Conservation (phyloP, 2,797 vertebrate species). For the Rhinichthys osculus region DNA sequence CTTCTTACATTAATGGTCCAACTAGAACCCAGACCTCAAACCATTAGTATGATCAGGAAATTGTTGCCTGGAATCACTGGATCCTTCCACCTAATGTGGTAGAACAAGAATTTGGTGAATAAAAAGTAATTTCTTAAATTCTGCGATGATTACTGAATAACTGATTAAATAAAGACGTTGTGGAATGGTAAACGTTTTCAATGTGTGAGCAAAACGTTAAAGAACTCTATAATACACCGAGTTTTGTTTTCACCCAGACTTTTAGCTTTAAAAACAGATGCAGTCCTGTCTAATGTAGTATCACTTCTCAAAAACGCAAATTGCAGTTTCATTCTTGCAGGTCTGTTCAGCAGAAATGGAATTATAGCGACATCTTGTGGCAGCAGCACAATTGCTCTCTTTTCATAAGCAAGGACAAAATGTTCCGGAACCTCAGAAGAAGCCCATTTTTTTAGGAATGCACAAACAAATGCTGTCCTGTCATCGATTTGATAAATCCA, state of each 20-base stretch:
- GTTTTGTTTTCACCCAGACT: neutral
- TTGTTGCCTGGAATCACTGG: neutral
- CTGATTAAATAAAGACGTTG: neutral
- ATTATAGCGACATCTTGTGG: constrained; percentile 1
- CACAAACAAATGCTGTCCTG: neutral
- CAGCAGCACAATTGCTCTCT: neutral
- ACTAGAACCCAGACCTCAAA: neutral
- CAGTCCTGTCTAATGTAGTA: neutral
- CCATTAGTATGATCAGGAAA: neutral
- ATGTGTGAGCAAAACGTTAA: neutral
- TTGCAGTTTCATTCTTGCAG: neutral
- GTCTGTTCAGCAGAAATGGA: neutral
- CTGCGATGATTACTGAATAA: neutral
- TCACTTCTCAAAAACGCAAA: neutral
- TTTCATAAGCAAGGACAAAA: neutral
- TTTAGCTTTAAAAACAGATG: neutral
- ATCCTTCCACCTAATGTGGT: neutral
- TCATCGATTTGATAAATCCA: neutral
- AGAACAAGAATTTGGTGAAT: neutral
- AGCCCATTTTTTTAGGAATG: neutral
- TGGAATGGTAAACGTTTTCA: neutral
- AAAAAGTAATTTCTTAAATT: neutral
- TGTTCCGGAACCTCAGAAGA: neutral
- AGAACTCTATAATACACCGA: neutral
- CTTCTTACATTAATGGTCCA: neutral